Evolutionary conservation across 2,797 vertebrate species (phyloP), one percentile per base, ranked within the genome.

Genomic region (Gallinago nigripennis): DNA sequence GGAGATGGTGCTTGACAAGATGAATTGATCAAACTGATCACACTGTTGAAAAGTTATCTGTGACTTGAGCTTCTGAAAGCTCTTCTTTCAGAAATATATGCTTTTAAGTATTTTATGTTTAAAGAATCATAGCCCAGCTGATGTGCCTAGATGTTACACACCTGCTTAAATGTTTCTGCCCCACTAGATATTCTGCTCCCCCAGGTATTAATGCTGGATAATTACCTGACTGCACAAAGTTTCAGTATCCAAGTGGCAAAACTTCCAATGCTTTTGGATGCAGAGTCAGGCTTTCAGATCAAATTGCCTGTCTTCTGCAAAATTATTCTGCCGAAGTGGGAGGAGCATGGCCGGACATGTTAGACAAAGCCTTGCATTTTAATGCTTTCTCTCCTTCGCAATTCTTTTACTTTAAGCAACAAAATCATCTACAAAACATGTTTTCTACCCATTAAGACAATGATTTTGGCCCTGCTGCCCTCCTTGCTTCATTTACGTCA

Each of bases 371-470:
- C n/a, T 69, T 85, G 27, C 50, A 69, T 69, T 92, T 86, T 78
- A 90, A 76, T 76, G 24, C 7, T 71, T 24, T 70, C 12, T 82
- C 54, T 85, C n/a, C 31, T 87, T 85, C 76, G 57, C 16, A 21
- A 11, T 68, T 64, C 50, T 60, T 82, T 73, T 63, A 73, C 43
- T 89, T 81, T 51, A 69, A 70, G 63, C 17, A 75, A 48, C 2
- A 1, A 92, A 90, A 90, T 83, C 0, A 88, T 69, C n/a, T 48
- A 37, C 63, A 89, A 90, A 93, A 50, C 43, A 91, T 63, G 15
- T 56, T 90, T 88, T 63, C 75, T 86, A 46, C 88, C 93, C 92
- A 91, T 91, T 94, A 87, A 85, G 58, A 61, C 72, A 84, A 77
- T 27, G 16, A 63, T 90, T 90, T 91, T 91, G 80, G 73, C 86